Evolutionary conservation across 1,140 invertebrate species (phyloP).

Genomic region (Pectinophora gossypiella): DNA sequence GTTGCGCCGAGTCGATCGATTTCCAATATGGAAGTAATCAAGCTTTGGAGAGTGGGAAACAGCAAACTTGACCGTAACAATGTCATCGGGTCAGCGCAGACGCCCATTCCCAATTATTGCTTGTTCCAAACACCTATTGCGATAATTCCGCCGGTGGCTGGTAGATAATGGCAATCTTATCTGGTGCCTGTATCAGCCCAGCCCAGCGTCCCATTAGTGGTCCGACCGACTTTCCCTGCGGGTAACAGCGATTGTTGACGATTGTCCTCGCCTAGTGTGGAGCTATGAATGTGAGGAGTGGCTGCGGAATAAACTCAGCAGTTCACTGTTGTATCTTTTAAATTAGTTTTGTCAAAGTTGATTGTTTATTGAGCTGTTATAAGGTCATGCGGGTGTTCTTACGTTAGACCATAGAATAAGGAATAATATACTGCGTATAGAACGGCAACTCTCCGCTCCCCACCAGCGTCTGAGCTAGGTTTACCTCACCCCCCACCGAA

Average conservation of each 20-base stretch:
- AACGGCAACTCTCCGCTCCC: no score
- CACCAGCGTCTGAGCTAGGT: no score
- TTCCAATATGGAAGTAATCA: background rate
- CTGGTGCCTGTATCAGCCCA: constrained; percentile 30
- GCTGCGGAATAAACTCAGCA: no score
- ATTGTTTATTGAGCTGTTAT: no score
- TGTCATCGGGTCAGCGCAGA: background rate
- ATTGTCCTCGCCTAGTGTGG: constrained; percentile 25
- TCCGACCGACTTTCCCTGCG: constrained; percentile 53
- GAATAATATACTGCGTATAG: no score
- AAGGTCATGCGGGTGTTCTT: no score
- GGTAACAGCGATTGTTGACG: constrained; percentile 28
- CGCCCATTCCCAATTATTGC: background rate
- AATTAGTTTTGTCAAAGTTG: no score
- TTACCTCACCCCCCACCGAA: no score
- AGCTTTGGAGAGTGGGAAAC: no score
- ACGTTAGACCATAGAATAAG: no score
- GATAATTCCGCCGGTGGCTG: background rate
- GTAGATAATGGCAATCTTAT: constrained; percentile 45
- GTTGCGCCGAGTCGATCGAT: no score
- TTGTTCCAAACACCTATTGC: background rate
- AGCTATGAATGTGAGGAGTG: background rate
- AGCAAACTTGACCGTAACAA: background rate
- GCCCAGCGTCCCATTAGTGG: constrained; percentile 37
- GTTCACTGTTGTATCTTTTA: no score